These are phyloP conservation scores for Tympanoctomys barrerae DNA, from an alignment of 2,797 vertebrate species.

Conservation along the genomic window DNA sequence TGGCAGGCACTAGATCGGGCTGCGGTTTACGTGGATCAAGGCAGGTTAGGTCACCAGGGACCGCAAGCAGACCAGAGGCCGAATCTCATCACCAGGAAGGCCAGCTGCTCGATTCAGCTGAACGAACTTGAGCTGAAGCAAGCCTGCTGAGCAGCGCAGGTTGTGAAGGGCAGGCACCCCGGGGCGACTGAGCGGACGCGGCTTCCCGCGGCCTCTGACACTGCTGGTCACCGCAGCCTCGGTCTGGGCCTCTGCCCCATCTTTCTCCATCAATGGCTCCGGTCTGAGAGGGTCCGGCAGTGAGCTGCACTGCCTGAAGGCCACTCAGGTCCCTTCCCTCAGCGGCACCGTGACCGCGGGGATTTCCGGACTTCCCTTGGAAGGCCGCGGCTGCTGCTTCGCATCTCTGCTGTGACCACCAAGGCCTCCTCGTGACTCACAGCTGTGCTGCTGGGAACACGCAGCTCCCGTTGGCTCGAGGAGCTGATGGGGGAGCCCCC, in stretches of 20 bases:
- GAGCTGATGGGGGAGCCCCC: not conserved
- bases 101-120: not conserved
- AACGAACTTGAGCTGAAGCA: no score
- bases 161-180: not conserved
- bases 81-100: no score
- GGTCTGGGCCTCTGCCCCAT: fast-evolving
- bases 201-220: not conserved
- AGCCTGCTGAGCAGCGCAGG: no score
- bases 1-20: not conserved
- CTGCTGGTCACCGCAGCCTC: not conserved
- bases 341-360: not conserved
- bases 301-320: not conserved
- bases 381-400: not conserved
- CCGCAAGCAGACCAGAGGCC: no score
- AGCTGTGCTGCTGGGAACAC: fast-evolving
- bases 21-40: not conserved
- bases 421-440: not conserved
- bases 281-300: not conserved
- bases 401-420: not conserved
- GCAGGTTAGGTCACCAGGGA: no score
- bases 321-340: no score
- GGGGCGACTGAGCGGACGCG: not conserved
- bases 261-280: not conserved
- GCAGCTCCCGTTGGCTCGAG: fast-evolving
- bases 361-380: no score